Evolutionary conservation across 1,140 invertebrate species (phyloP).

Genomic region (Megathymus violae): DNA sequence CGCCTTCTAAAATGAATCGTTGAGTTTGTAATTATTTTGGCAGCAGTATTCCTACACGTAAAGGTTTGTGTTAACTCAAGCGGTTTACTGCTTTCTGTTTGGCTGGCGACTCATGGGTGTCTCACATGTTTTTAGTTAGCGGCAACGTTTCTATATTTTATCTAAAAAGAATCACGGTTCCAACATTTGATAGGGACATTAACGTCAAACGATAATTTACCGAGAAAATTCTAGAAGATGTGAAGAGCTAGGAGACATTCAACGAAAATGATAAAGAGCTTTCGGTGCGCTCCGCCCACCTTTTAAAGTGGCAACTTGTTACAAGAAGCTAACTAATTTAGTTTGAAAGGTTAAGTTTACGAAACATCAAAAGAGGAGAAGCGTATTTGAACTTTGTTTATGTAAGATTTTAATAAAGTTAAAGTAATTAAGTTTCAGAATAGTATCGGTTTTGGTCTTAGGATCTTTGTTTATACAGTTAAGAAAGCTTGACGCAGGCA

Average conservation of each 20-base stretch:
- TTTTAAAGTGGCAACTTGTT: conserved; percentile 1
- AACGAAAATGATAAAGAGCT: conserved; percentile 2
- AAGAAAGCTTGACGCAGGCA: no score
- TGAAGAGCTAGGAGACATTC: not conserved
- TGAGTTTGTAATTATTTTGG: no score
- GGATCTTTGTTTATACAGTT: no score
- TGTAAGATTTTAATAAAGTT: not conserved
- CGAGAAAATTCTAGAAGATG: not conserved
- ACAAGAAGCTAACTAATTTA: not conserved
- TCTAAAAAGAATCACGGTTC: no score
- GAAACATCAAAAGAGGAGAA: not conserved
- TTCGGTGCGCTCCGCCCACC: not conserved
- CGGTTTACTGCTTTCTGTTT: no score
- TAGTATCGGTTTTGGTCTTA: not conserved
- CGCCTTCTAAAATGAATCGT: no score
- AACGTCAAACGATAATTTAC: not conserved
- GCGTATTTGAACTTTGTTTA: not conserved
- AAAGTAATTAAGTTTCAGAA: not conserved
- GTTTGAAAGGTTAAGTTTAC: not conserved
- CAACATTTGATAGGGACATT: no score
- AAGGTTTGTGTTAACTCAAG: no score
- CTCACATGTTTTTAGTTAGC: no score
- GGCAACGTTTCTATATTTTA: no score
- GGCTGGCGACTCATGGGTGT: no score
- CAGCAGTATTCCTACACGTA: no score